These are phyloP conservation scores for Sinocyclocheilus anophthalmus DNA, from an alignment of 2,113 vertebrate genomes.

Conservation along the genomic window DNA sequence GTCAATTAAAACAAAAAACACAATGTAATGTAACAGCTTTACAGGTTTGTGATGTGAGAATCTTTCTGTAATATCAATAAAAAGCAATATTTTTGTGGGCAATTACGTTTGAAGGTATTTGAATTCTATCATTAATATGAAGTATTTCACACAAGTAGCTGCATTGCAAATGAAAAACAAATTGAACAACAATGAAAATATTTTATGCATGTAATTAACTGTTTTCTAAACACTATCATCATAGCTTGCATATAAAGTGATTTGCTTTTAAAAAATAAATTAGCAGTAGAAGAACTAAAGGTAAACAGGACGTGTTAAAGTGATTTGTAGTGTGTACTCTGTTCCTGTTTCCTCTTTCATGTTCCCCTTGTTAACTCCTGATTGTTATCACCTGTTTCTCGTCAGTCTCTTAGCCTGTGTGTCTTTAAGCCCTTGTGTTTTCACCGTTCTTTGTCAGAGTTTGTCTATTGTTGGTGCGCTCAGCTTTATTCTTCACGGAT, in stretches of 20 bases:
- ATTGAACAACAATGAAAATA: neutral
- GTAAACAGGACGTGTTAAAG: neutral
- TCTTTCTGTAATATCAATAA: conserved; percentile 43
- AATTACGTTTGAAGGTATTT: neutral
- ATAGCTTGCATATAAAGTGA: too few species aligned
- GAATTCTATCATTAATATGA: neutral
- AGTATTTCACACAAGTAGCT: neutral
- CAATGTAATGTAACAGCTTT: neutral
- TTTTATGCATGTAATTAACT: too few species aligned
- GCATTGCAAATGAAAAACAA: neutral
- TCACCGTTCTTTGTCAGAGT: too few species aligned
- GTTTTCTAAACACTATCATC: too few species aligned
- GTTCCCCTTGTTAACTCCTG: too few species aligned
- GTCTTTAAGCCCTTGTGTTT: too few species aligned
- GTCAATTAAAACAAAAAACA: neutral
- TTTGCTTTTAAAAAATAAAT: neutral
- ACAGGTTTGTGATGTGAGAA: neutral
- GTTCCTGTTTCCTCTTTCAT: too few species aligned
- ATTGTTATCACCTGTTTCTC: too few species aligned
- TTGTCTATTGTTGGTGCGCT: too few species aligned
- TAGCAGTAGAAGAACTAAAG: neutral
- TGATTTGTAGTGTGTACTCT: neutral
- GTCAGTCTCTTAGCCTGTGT: too few species aligned
- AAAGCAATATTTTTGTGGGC: conserved; percentile 50
- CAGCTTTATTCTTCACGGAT: too few species aligned